Evolutionary conservation across 2,888 invertebrate species (phyloP).

Genomic region (Watsonalla binaria): DNA sequence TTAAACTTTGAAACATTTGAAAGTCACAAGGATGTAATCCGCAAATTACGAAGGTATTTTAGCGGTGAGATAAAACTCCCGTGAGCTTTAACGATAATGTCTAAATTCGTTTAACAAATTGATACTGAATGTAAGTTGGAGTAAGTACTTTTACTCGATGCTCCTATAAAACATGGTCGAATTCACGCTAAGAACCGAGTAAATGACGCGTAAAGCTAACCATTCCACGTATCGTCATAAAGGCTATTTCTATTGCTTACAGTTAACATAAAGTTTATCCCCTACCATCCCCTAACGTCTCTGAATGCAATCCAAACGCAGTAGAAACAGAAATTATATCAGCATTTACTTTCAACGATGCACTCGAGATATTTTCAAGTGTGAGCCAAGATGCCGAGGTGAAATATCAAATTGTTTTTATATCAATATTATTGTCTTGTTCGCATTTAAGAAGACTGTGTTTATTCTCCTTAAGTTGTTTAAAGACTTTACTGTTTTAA

Average conservation of each 20-base stretch:
- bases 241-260: conserved; percentile 74
- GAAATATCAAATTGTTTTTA: conserved; percentile 62
- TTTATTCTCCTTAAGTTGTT: too few species aligned
- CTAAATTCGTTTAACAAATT: conserved; percentile 6
- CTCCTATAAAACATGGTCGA: conserved; percentile 30
- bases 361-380: conserved; percentile 69
- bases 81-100: conserved; percentile 7
- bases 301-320: conserved; percentile 74
- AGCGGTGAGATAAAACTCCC: not conserved
- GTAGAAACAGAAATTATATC: conserved; percentile 67
- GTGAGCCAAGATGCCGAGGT: conserved; percentile 43
- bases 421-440: conserved; percentile 31
- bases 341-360: conserved; percentile 75
- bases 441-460: not conserved
- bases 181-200: conserved; percentile 40
- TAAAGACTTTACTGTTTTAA: too few species aligned
- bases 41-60: not conserved
- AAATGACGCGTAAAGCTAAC: conserved; percentile 59
- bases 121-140: not conserved
- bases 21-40: too few species aligned
- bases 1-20: too few species aligned
- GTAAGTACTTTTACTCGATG: not conserved
- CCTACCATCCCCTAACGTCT: conserved; percentile 68
- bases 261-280: conserved; percentile 74
- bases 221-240: conserved; percentile 75